Evolutionary conservation across 2,888 invertebrate genomes (phyloP).

Genomic region (Amiota communis): DNA sequence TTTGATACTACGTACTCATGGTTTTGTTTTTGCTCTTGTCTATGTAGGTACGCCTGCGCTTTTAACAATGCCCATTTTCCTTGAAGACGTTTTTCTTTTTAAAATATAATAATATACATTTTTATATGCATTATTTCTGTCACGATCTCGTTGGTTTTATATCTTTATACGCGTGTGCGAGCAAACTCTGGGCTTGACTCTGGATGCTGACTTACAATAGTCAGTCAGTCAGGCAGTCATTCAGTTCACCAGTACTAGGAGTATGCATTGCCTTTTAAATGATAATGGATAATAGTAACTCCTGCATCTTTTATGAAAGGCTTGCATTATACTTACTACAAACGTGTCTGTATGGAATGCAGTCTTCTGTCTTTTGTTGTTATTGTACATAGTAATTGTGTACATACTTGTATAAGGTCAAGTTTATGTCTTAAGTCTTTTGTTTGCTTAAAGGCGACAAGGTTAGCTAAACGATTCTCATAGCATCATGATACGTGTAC

Average conservation of each 20-base stretch:
- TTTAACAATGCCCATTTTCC: slow-evolving; percentile 35
- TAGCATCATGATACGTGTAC: too few species aligned
- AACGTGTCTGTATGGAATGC: not conserved
- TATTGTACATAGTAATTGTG: not conserved
- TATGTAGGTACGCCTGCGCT: too few species aligned
- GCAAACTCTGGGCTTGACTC: not conserved
- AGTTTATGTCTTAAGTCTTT: slow-evolving; percentile 28
- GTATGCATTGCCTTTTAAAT: slow-evolving; percentile 1
- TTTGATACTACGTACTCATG: slow-evolving; percentile 3
- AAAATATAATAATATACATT: slow-evolving; percentile 63
- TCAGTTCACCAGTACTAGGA: too few species aligned
- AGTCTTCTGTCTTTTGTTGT: not conserved
- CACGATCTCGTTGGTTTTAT: slow-evolving; percentile 66
- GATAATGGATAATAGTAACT: slow-evolving; percentile 6
- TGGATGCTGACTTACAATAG: not conserved
- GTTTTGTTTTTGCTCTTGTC: not conserved
- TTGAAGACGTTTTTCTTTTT: slow-evolving; percentile 38
- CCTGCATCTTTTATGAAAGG: not conserved
- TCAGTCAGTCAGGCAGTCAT: too few species aligned
- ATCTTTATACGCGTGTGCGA: slow-evolving; percentile 54
- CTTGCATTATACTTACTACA: not conserved
- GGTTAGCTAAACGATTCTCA: slow-evolving; percentile 2
- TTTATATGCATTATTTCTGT: slow-evolving; percentile 68
- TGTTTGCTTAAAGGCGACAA: slow-evolving; percentile 2
- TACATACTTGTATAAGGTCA: slow-evolving; percentile 3